phyloP scores from a whole-genome alignment of 2,888 invertebrate species.

The Coecobrya sp. region DNA sequence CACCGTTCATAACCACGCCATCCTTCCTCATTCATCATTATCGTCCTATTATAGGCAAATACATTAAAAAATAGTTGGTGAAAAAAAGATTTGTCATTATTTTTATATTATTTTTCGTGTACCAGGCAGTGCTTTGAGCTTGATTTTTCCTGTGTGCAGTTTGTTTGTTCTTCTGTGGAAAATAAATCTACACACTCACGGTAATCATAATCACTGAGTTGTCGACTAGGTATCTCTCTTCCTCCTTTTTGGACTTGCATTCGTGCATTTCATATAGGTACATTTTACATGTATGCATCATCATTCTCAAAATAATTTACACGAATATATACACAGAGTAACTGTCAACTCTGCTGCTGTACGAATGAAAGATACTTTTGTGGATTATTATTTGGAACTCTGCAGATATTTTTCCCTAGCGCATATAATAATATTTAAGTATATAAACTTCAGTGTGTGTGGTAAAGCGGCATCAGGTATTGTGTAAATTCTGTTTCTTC shows the following conservation, averaged over 20 bases:
- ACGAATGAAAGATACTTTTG: conserved; percentile 4
- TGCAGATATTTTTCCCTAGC: conserved; percentile 30
- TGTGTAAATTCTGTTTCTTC: background rate
- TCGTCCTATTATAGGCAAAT: conserved; percentile 35
- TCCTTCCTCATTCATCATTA: background rate
- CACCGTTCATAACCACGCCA: background rate
- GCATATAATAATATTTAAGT: background rate
- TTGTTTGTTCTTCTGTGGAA: conserved; percentile 35
- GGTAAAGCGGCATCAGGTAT: background rate
- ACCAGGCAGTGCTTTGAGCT: conserved; percentile 63
- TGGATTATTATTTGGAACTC: conserved; percentile 25
- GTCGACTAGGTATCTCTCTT: background rate
- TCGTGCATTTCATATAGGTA: background rate
- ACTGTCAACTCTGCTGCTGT: conserved; percentile 9
- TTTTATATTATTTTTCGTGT: conserved; percentile 24
- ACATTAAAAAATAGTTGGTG: conserved; percentile 14
- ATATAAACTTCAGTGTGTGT: too few relatives aligned
- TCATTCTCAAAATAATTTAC: conserved; percentile 2
- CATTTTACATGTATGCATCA: background rate
- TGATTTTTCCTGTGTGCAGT: conserved; percentile 7
- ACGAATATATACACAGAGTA: background rate
- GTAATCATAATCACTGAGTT: conserved; percentile 2
- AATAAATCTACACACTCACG: background rate
- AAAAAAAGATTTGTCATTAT: conserved; percentile 52
- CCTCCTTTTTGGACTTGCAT: conserved; percentile 11